Conservation (phyloP, 1,140 invertebrate genomes). For the Laupala kohalensis region DNA sequence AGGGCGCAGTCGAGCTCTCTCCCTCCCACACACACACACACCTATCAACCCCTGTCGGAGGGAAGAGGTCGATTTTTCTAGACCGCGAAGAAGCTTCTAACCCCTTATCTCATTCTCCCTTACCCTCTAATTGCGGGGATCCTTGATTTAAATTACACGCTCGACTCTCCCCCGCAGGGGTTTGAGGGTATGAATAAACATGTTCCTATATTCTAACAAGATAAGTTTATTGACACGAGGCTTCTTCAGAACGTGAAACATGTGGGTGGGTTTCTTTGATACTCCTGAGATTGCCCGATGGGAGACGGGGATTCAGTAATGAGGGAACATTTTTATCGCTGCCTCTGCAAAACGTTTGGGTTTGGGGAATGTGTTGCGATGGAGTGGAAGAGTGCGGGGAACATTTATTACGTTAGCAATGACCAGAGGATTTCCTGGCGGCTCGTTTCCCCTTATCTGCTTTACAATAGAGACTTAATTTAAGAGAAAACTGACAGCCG, state of each 20-base stretch:
- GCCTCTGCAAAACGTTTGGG: too few relatives aligned
- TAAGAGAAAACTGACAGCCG: too few relatives aligned
- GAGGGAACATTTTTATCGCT: background rate
- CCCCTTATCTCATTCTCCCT: background rate
- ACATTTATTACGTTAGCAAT: too few relatives aligned
- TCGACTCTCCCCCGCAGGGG: background rate
- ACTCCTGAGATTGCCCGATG: background rate
- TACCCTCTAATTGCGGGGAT: background rate
- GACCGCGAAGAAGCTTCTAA: background rate
- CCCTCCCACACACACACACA: too few relatives aligned
- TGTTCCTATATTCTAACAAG: background rate
- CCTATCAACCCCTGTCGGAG: too few relatives aligned
- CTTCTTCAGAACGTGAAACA: background rate
- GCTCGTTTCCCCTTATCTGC: too few relatives aligned
- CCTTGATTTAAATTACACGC: background rate
- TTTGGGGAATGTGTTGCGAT: too few relatives aligned
- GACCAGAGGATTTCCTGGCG: too few relatives aligned
- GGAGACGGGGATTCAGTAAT: background rate
- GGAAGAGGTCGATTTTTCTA: background rate
- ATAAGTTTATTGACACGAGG: background rate
- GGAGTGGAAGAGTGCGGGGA: too few relatives aligned
- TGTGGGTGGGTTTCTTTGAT: background rate
- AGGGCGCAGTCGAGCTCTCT: background rate
- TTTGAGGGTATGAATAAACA: background rate
- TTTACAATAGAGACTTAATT: too few relatives aligned